A percentile compares a stretch with the other conserved stretches of the same genome.
Evolutionary conservation across 2,797 vertebrate species (phyloP).

Genomic region (Myotis daubentonii): DNA sequence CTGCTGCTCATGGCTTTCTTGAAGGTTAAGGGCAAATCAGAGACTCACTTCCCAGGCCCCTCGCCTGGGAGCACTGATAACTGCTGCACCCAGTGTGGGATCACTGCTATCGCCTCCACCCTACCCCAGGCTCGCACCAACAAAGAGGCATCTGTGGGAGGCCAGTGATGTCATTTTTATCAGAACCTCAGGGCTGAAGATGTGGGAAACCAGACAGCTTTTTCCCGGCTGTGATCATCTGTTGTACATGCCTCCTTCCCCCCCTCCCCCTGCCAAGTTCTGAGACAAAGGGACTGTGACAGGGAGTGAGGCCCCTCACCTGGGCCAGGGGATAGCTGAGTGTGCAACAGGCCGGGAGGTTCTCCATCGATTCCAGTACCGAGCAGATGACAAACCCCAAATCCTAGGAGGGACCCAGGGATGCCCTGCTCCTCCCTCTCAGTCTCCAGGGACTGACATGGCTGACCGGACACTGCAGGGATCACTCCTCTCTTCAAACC

Average conservation of each 20-base stretch:
- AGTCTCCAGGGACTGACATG: background rate
- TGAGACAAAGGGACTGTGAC: background rate
- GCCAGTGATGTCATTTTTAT: background rate
- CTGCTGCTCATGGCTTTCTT: background rate
- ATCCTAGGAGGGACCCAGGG: background rate
- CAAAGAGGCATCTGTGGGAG: background rate
- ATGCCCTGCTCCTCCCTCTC: background rate
- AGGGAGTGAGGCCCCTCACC: background rate
- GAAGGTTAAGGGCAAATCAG: background rate
- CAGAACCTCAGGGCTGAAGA: background rate
- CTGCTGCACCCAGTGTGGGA: rapidly evolving
- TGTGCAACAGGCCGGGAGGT: rapidly evolving
- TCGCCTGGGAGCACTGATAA: background rate
- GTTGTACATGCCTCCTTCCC: background rate
- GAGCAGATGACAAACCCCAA: background rate
- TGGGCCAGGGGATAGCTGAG: background rate
- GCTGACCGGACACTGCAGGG: background rate
- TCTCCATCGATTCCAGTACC: rapidly evolving
- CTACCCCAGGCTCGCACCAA: background rate
- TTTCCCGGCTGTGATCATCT: background rate
- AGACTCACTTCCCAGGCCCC: background rate
- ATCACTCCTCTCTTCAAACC: background rate
- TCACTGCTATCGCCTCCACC: background rate
- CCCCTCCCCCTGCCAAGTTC: background rate
- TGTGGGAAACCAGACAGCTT: background rate